A percentile compares a stretch with the other conserved stretches of the same genome.
phyloP scores from a whole-genome alignment of 2,113 vertebrate species.

The Seriola dumerili region DNA sequence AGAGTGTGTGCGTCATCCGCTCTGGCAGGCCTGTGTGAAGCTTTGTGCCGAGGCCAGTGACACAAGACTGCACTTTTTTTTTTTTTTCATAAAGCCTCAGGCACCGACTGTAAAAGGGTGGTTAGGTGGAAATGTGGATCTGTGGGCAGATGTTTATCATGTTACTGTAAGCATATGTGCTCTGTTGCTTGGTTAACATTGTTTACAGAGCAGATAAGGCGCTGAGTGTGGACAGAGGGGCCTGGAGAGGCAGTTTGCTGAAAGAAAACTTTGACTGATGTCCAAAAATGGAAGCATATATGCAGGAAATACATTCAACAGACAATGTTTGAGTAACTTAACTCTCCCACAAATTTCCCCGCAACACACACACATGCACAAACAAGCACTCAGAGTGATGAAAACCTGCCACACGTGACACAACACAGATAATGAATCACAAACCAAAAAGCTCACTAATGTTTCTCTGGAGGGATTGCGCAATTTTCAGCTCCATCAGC shows the following conservation, averaged over 20 bases:
- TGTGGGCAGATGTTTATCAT: conserved; percentile 38
- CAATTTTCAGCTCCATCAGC: conserved; percentile 16
- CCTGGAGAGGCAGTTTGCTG: not conserved
- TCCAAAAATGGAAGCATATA: not conserved
- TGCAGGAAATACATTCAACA: not conserved
- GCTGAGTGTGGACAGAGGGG: not conserved
- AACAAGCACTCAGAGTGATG: conserved; percentile 11
- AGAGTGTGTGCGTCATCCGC: conserved; percentile 46
- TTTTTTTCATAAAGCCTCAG: conserved; percentile 15
- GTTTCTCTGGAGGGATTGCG: not conserved
- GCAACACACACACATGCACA: conserved; percentile 1
- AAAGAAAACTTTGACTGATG: not conserved
- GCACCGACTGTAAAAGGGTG: not conserved
- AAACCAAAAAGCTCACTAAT: not conserved
- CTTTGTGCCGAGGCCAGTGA: conserved; percentile 29
- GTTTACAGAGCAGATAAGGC: conserved; percentile 40
- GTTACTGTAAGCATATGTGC: conserved; percentile 2
- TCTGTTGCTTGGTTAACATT: conserved; percentile 18
- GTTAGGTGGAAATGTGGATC: conserved; percentile 23
- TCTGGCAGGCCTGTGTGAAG: conserved; percentile 47
- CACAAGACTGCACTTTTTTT: conserved; percentile 24
- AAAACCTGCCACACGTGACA: not conserved
- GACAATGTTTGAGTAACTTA: not conserved
- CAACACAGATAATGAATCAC: not conserved
- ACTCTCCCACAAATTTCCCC: not conserved